Evolutionary conservation across 2,888 invertebrate species (phyloP), one percentile per base, ranked within the genome.

Genomic region (Drosophila antonietae): DNA sequence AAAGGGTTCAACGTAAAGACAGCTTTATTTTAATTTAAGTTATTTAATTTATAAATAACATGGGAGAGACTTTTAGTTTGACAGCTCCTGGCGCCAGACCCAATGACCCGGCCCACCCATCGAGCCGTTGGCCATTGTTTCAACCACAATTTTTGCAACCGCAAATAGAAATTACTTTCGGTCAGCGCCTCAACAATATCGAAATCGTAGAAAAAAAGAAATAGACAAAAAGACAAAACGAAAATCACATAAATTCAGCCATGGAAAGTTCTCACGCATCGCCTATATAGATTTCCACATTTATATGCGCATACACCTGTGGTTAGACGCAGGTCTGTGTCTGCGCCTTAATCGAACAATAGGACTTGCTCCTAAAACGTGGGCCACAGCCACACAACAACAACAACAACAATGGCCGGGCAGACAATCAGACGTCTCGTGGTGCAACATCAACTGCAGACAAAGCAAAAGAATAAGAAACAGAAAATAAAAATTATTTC

Each of bases 191-290:
- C 23, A 33, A 43, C 46, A 58, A 70, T 23, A 70, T 74, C 58
- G 52, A 55, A 57, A 58, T 46, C 46, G 53, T 53, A 49, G 70
- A 60, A 49, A 20, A 60, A 60, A 23, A 20, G 1, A 20, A 60
- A 23, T 39, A 73, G 57, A 49, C n/a, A 56, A 35, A 56, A 52
- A 15, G n/a, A n/a, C 43, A 33, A 60, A 58, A 46, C 49, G 49
- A 77, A 67, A 80, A 67, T 57, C 75, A 73, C 80, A 88, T 78
- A 83, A 84, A 86, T 83, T 75, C 37, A 62, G 46, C 44, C 18
- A 41, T 8, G 57, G 63, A 68, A 83, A 81, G 70, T 85, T 89
- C 89, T 89, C 89, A 85, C 84, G 89, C 89, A 80, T 80, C 61
- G 66, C 60, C 51, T 58, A 65, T 60, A 67, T 47, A 56, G 60